These are phyloP conservation scores for Ceratina calcarata DNA, from an alignment of 1,140 invertebrate species.

Conservation along the genomic window DNA sequence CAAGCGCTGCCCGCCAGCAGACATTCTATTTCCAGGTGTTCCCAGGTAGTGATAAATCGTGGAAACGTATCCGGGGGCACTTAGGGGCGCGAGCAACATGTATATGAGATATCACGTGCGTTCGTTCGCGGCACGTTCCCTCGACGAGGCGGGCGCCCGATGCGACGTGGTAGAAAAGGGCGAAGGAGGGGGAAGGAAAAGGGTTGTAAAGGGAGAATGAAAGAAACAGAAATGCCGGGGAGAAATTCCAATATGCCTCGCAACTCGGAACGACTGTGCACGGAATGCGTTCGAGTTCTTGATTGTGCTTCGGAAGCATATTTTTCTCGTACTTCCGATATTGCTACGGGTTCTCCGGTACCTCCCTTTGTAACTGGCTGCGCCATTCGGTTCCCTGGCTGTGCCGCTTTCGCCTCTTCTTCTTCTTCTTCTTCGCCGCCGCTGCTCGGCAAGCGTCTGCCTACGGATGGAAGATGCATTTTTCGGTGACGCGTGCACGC, in stretches of 20 bases:
- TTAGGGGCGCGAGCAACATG: conserved; percentile 44
- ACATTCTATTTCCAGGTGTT: conserved; percentile 57
- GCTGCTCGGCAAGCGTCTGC: not conserved
- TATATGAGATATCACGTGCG: conserved; percentile 57
- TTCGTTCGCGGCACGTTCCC: conserved; percentile 57
- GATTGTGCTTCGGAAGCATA: conserved; percentile 74
- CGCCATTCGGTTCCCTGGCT: conserved; percentile 34
- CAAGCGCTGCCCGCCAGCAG: not conserved
- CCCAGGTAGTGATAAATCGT: conserved; percentile 53
- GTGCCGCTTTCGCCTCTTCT: not conserved
- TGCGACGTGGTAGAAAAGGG: conserved; percentile 9
- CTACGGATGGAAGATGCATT: conserved; percentile 28
- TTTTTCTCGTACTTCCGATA: conserved; percentile 71
- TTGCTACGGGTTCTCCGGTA: conserved; percentile 53
- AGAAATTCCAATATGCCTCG: conserved; percentile 74
- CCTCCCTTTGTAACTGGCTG: conserved; percentile 58
- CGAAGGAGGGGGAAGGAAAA: conserved; percentile 6
- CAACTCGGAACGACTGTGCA: conserved; percentile 68
- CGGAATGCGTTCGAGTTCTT: conserved; percentile 72
- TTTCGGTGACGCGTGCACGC: conserved; percentile 20
- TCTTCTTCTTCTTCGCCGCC: too few species aligned
- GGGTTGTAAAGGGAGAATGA: not conserved
- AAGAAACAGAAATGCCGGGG: conserved; percentile 51
- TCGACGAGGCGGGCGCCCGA: conserved; percentile 34
- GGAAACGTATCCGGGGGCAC: conserved; percentile 50